Base-by-base conservation (phyloP, 2,797 vertebrate species). In the Macroramphosus scolopax region DNA sequence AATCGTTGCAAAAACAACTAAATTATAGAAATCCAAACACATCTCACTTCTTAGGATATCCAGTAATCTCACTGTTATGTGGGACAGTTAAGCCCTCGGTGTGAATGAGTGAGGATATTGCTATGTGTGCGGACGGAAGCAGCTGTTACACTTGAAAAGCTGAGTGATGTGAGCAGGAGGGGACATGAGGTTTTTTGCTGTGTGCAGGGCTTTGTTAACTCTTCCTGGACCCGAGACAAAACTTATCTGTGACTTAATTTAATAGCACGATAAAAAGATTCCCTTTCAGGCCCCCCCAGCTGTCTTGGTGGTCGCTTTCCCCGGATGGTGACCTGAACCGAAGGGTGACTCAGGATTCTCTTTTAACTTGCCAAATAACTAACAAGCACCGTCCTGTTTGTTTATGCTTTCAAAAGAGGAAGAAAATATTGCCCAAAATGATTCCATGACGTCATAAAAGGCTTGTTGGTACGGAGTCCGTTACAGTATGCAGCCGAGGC, bases 101-200 rank as follows among this genome's bases (percentile, higher is more conserved):
- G 77, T 81, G 78, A 80, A 80, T 79, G 75, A 81, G 74, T 63
- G 79, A 71, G 76, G 75, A 75, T 81, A 75, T 77, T 45, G 75
- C 59, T 59, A 61, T 79, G 80, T 81, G 78, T 65, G 74, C 75
- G 72, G 75, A 81, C 69, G 85, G 81, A 85, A 83, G 82, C 85
- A 87, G 83, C 85, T 87, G 83, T 84, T 84, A 59, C 63, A 79
- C 78, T 80, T 78, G 77, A 81, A 81, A 78, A 80, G 77, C 79
- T 86, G 85, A 87, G 77, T 86, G 85, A 87, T 81, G 78, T 86
- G 85, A 87, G 80, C 82, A 82, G 83, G 68, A 82, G 83, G 82
- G 75, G 80, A 85, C 83, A 80, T 38, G 56, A 79, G 70, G 60
- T n/a, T n/a, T 82, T 79, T 60, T 14, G 56, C 77, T 83, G 74